Base-by-base conservation (phyloP, 1,140 invertebrate species). In the Listronotus bonariensis region DNA sequence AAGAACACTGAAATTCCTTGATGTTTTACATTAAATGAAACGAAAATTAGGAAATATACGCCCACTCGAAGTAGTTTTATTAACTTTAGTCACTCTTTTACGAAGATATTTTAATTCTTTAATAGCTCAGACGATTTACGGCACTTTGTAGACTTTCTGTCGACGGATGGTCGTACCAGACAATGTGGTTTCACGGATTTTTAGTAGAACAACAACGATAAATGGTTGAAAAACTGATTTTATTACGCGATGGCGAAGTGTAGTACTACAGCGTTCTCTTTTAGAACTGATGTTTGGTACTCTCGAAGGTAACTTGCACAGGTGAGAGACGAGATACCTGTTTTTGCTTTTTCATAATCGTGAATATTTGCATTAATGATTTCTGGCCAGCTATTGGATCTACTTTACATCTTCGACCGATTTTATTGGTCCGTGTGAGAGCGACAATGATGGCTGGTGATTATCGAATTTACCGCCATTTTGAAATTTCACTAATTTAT, bases 301-400 rank as follows among this genome's bases (percentile, higher is more conserved):
- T 48, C n/a, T 43, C 14, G 43, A 58, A 46, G 56, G 56, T 58
- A 58, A 58, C 42, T 58, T 43, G 56, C 45, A 58, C 56, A 58
- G 56, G 56, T 58, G 56, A 58, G 56, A 58, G 42, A 48, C 56
- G 56, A 58, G 56, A 58, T 58, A 58, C 56, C 56, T 58, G 56
- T 58, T 58, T 58, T 48, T 58, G 56, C 56, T 58, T 58, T 58
- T 58, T 58, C 56, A 58, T 58, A 58, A 58, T 58, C 56, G 43
- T 58, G 56, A 58, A 58, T 58, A 58, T 58, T 58, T 58, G 56
- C 56, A 58, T 58, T 46, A 36, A 36, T 36, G 34, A 36, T 36
- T 36, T 36, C 34, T 36, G 34, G 34, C 34, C 34, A 14, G 12
- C 51, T 41, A 53, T 53, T 53, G 31, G 51, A 53, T 15, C 41